Base-by-base conservation (phyloP, 2,113 vertebrate genomes). In the Gnathonemus longibarbis region DNA sequence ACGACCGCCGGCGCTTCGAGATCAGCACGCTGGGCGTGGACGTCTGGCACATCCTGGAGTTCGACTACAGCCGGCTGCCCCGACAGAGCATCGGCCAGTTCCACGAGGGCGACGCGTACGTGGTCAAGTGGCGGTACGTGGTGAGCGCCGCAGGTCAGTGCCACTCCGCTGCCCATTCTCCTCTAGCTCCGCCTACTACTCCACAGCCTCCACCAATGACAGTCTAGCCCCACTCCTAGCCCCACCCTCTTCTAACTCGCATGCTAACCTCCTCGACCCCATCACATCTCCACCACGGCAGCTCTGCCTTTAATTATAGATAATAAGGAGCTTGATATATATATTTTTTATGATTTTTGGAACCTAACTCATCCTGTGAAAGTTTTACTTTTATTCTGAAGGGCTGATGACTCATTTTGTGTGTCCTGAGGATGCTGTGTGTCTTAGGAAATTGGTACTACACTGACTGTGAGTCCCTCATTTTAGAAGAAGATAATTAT, bases 41-140 rank as follows among this genome's bases (percentile, higher is more conserved):
- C 2, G 98, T 99, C 48, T 99, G 98, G 98, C 98, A 99, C 91
- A 99, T 99, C 93, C 94, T 99, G 90, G 98, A 99, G 93, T 99
- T 99, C 0, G 98, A 99, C 95, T 99, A 99, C 89, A 99, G 98
- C 92, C 95, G 98, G 42, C 95, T 99, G 52, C 98, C 98, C 6
- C 97, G 97, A 8, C 98, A 98, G 95, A 99, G 98, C 95, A 98
- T 99, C 10, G 98, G 98, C 10, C 98, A 99, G 95, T 99, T 99
- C 94, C 98, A 99, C 0, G 98, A 99, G 91, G 98, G 98, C 1
- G 98, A 99, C 7, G 97, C 98, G 1, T 99, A 99, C 0, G 98
- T 99, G 91, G 97, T 99, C 91, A 99, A 99, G 93, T 99, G 98
- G 98, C 98, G 98, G 95, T 99, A 96, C 94, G 96, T 97, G 96